Conservation (phyloP, 2,113 vertebrate genomes). For the Tragelaphus imberbis region DNA sequence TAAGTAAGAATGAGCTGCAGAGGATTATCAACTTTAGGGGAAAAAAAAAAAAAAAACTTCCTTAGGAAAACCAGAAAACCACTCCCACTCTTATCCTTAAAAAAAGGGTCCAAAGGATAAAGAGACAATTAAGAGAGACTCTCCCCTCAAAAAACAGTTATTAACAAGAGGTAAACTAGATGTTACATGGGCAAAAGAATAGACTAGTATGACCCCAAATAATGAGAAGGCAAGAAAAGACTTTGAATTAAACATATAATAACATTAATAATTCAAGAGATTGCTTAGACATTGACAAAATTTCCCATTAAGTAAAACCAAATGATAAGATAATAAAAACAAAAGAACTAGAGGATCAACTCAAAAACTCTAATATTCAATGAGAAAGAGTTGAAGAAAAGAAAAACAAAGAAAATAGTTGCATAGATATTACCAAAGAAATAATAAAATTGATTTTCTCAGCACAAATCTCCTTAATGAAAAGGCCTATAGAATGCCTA, state of each 20-base stretch:
- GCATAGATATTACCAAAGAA: not conserved
- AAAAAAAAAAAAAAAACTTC: not conserved
- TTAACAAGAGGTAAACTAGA: not conserved
- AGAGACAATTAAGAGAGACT: not conserved
- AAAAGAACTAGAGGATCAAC: not conserved
- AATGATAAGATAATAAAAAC: not conserved
- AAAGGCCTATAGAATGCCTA: not conserved
- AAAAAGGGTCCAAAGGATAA: not conserved
- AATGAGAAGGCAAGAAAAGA: not conserved
- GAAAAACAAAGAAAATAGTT: not conserved
- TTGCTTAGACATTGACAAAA: not conserved
- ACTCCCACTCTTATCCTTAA: not conserved
- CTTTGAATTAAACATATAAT: not conserved
- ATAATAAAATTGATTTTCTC: not conserved
- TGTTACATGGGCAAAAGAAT: not conserved
- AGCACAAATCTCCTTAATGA: not conserved
- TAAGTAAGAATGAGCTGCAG: not conserved
- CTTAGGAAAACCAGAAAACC: not conserved
- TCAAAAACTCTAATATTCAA: not conserved
- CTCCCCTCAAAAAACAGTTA: not conserved
- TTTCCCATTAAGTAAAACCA: not conserved
- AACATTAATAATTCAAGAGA: not conserved
- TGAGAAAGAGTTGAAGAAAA: not conserved
- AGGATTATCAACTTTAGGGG: not conserved
- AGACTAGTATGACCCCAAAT: not conserved